Evolutionary conservation across 2,797 vertebrate genomes (phyloP), one percentile per base, ranked within the genome.

Genomic region (Iguana delicatissima): DNA sequence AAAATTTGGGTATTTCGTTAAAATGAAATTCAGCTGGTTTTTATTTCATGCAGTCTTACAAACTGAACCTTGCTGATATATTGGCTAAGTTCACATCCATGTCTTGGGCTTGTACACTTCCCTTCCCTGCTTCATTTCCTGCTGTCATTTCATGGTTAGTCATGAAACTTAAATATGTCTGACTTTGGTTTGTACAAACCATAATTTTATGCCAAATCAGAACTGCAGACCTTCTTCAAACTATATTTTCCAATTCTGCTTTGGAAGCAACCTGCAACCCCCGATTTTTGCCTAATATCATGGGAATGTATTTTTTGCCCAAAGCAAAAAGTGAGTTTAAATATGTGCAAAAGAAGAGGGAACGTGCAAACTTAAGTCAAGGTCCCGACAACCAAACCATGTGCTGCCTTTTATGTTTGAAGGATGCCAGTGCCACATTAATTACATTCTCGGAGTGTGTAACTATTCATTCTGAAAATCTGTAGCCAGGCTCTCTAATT

Each of bases 11-110:
- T 8, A 24, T 0, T 74, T 81, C 64, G 73, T 8, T 3, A 42
- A 59, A 84, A 87, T 87, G 55, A 91, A 20, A 26, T 80, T 92
- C 89, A 26, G 24, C 52, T 79, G 3, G 29, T 38, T 79, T 50
- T 29, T 46, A 9, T 83, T 62, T 38, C n/a, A 83, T 62, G 35
- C 57, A 20, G 1, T 64, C 35, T 83, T 62, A 62, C 57, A 67
- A 57, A 80, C 32, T 80, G 29, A 80, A 80, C 35, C 57, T 38
- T 26, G 4, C 7, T 64, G 35, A 62, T 38, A 5, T 26, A 83
- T 5, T 29, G 46, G 32, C 35, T 74, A 16, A 38, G n/a, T 20
- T 74, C 35, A 74, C 26, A 80, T 8, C 26, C 24, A 67, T 67
- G 64, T 29, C 62, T 67, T 6, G 22, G 22, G 22, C 26, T 67